phyloP scores from a whole-genome alignment of 2,113 vertebrate species.

The Pterocles orientalis region DNA sequence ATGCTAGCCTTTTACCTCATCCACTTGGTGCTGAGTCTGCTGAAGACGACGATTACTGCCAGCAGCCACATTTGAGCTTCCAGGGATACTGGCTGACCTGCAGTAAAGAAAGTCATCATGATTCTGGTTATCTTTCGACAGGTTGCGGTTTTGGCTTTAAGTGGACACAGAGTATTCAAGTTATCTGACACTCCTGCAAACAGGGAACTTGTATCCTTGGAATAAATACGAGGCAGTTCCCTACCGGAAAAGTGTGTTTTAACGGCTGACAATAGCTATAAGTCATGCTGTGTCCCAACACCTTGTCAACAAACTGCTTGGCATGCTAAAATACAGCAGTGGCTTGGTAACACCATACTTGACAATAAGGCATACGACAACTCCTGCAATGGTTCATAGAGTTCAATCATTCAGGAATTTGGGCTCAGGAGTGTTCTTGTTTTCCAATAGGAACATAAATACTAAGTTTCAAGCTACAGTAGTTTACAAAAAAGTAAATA shows the following conservation, averaged over 20 bases:
- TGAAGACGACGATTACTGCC: constrained; percentile 77
- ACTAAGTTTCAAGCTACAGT: neutral
- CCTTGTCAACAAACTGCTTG: neutral
- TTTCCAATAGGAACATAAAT: neutral
- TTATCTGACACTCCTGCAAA: neutral
- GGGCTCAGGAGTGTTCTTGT: neutral
- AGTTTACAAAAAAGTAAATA: neutral
- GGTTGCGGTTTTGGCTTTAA: neutral
- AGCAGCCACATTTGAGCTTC: constrained; percentile 45
- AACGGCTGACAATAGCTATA: neutral
- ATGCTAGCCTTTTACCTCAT: constrained; percentile 72
- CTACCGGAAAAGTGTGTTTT: neutral
- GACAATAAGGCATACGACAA: neutral
- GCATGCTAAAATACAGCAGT: neutral
- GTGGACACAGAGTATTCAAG: neutral
- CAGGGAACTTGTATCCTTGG: neutral
- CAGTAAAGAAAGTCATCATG: neutral
- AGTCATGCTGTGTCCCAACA: rapidly evolving
- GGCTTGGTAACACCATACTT: too few relatives aligned
- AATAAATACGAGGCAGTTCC: neutral
- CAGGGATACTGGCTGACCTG: constrained; percentile 70
- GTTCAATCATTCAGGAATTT: neutral
- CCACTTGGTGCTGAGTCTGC: constrained; percentile 82
- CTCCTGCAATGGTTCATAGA: rapidly evolving
- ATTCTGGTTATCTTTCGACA: neutral